A percentile compares a stretch with the other conserved stretches of the same genome.
Evolutionary conservation across 2,888 invertebrate species (phyloP).

Genomic region (Diachrysia chrysitis): DNA sequence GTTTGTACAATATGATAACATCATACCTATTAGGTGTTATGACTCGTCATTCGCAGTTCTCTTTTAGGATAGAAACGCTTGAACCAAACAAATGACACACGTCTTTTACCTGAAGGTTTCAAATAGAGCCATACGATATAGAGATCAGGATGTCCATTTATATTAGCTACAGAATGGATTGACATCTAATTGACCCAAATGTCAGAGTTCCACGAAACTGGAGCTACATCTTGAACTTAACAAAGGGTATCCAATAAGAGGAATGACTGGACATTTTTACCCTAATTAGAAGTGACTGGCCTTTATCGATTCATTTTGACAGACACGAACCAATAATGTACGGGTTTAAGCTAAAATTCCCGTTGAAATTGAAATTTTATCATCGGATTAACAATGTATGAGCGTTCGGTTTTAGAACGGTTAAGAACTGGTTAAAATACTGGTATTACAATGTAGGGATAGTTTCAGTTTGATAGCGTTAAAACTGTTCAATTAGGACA

Average conservation of each 20-base stretch:
- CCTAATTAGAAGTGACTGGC: constrained; percentile 62
- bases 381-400: neutral
- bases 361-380: constrained; percentile 5
- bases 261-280: constrained; percentile 70
- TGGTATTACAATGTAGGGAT: constrained; percentile 24
- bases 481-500: constrained; percentile 33
- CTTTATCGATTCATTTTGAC: constrained; percentile 54
- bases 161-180: constrained; percentile 28
- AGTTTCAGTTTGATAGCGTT: constrained; percentile 31
- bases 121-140: constrained; percentile 4
- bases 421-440: too few relatives aligned
- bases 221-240: constrained; percentile 52
- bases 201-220: constrained; percentile 40
- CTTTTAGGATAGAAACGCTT: too few relatives aligned
- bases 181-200: constrained; percentile 46
- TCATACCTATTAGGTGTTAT: too few relatives aligned
- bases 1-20: too few relatives aligned
- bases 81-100: too few relatives aligned
- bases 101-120: neutral
- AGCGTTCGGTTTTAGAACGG: neutral
- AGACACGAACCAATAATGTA: constrained; percentile 54
- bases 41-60: too few relatives aligned
- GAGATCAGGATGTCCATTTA: constrained; percentile 12
- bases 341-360: constrained; percentile 48
- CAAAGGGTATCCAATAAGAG: constrained; percentile 67